These are phyloP conservation scores for Drosophila willistoni DNA, from an alignment of 1,140 invertebrate species.

Conservation along the genomic window DNA sequence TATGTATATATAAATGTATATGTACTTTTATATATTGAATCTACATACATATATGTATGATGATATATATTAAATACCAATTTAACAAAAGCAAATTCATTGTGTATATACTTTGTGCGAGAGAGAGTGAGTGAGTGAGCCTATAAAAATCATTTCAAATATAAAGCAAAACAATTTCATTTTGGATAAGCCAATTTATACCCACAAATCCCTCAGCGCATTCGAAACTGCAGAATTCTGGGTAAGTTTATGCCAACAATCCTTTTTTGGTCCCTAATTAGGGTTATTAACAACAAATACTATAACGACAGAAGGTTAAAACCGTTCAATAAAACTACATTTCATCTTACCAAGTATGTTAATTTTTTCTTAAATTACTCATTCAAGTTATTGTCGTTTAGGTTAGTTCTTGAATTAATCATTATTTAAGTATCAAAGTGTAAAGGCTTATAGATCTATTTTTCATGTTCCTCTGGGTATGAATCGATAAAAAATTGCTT, in stretches of 20 bases:
- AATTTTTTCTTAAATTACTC: too few relatives aligned
- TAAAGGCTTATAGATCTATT: too few relatives aligned
- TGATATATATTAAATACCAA: conserved; percentile 50
- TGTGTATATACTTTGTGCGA: conserved; percentile 16
- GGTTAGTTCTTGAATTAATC: too few relatives aligned
- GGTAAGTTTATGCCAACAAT: conserved; percentile 1
- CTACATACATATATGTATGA: conserved; percentile 9
- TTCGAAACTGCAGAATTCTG: conserved; percentile 2
- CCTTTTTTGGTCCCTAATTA: background rate
- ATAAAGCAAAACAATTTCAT: conserved; percentile 8
- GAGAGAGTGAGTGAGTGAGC: background rate
- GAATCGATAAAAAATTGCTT: too few relatives aligned
- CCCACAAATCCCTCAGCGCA: background rate
- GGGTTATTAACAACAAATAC: background rate
- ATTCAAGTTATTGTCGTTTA: too few relatives aligned
- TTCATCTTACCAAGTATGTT: too few relatives aligned
- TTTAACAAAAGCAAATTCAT: conserved; percentile 46
- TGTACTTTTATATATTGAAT: background rate
- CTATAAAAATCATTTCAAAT: conserved; percentile 8
- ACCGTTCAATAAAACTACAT: too few relatives aligned
- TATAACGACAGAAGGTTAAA: background rate
- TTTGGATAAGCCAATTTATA: background rate
- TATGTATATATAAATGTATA: conserved; percentile 26
- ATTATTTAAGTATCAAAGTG: too few relatives aligned
- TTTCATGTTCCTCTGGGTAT: too few relatives aligned